Percentiles rank a stretch among this genome's conserved stretches.
Conservation (phyloP, 2,113 vertebrate genomes). For the Sakesphorus luctuosus region DNA sequence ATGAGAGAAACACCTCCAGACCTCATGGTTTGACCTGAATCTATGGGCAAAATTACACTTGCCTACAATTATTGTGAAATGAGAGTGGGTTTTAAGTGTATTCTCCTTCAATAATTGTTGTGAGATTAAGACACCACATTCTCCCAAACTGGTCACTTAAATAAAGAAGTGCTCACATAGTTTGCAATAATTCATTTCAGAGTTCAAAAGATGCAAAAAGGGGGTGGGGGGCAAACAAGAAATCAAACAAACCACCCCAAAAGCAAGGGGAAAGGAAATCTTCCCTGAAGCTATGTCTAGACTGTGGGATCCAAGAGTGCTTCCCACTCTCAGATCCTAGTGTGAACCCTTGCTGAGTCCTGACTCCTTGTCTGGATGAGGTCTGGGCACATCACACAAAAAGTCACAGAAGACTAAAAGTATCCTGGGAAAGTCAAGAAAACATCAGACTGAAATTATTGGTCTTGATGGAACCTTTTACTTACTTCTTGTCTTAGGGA, state of each 20-base stretch:
- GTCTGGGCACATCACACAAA: neutral
- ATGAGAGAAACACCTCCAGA: neutral
- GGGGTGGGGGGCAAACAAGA: neutral
- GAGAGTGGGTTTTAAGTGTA: neutral
- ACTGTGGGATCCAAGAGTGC: slow-evolving; percentile 1
- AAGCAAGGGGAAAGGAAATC: neutral
- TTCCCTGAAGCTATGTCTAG: neutral
- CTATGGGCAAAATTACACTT: neutral
- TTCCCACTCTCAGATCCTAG: neutral
- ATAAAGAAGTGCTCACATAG: neutral
- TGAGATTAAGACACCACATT: neutral
- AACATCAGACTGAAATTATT: neutral
- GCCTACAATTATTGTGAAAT: neutral
- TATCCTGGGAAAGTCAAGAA: neutral
- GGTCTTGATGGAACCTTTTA: neutral
- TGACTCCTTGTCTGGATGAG: neutral
- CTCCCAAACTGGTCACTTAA: neutral
- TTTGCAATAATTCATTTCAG: neutral
- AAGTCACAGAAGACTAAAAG: neutral
- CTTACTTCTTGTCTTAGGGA: neutral
- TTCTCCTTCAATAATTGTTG: neutral
- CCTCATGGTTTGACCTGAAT: neutral
- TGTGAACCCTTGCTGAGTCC: neutral
- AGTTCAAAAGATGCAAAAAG: neutral
- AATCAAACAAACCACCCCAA: neutral